Evolutionary conservation across 2,113 vertebrate species (phyloP).

Genomic region (Pelodiscus sinensis): DNA sequence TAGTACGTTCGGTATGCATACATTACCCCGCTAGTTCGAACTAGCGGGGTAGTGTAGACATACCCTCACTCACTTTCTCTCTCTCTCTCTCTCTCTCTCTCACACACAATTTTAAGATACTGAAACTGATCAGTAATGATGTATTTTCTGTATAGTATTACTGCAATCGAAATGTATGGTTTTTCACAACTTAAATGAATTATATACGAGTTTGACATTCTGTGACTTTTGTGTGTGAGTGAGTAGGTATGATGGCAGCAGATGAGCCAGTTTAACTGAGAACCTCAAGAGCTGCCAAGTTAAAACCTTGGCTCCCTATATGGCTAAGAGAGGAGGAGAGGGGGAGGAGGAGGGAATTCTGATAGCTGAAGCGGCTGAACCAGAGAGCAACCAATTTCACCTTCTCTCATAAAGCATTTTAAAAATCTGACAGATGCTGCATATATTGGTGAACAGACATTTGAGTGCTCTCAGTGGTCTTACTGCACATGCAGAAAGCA

Average conservation of each 20-base stretch:
- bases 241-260: neutral
- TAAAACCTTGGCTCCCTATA: too few species aligned
- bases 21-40: too few species aligned
- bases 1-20: too few species aligned
- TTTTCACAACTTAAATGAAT: neutral
- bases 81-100: neutral
- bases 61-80: too few species aligned
- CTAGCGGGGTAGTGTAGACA: too few species aligned
- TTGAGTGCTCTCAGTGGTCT: too few species aligned
- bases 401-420: neutral
- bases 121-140: neutral
- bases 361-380: neutral
- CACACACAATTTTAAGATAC: neutral
- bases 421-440: neutral
- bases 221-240: neutral
- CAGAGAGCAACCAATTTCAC: neutral
- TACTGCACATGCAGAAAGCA: neutral
- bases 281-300: neutral
- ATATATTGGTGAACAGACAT: too few species aligned
- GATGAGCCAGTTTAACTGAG: neutral
- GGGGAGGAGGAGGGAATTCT: accelerated
- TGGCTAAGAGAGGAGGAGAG: neutral
- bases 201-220: neutral
- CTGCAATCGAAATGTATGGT: neutral
- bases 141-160: neutral